Base-by-base conservation (phyloP, 2,888 invertebrate genomes). In the Eulithis testata region DNA sequence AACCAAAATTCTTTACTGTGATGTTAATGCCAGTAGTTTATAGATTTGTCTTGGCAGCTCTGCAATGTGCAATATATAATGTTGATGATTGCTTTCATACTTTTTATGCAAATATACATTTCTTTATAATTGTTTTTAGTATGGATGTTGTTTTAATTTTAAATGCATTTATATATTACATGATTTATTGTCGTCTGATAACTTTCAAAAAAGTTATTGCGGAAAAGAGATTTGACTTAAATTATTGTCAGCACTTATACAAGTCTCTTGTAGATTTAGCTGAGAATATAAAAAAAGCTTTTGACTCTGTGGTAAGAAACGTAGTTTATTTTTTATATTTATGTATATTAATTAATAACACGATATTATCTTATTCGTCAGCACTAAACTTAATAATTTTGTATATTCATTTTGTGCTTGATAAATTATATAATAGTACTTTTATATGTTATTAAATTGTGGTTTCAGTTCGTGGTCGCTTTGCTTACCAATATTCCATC, bases 211-310 rank as follows among this genome's bases (percentile, higher is more conserved):
- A 57, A 12, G 11, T 14, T 14, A 3, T 57, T 7, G 12, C 56
- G 11, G 31, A 12, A 14, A 47, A 36, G n/a, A 57, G 47, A n/a
- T 9, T 57, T 6, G 9, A 57, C 36, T 47, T 57, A 4, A 47
- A 36, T 9, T 31, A n/a, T 47, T 57, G 47, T 36, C 47, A 21
- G 12, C 45, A 31, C 36, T 47, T 57, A 31, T 57, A 47, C 37
- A 57, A 57, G 14, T 11, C 36, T 47, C 36, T 57, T 12, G 47
- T 45, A 12, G 56, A 57, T 47, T 57, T 57, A 57, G 36, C 47
- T 37, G 56, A 57, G 14, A 47, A 12, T 1, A 57, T 57, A 14
- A 57, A 47, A 12, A 36, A 14, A 5, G 14, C 47, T n/a, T 47
- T 57, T 37, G 56, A 47, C 14, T n/a, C 12, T 9, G 47, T 47